Evolutionary conservation across 2,888 invertebrate species (phyloP), one percentile per base, ranked within the genome.

Genomic region (Cerastoderma edule): DNA sequence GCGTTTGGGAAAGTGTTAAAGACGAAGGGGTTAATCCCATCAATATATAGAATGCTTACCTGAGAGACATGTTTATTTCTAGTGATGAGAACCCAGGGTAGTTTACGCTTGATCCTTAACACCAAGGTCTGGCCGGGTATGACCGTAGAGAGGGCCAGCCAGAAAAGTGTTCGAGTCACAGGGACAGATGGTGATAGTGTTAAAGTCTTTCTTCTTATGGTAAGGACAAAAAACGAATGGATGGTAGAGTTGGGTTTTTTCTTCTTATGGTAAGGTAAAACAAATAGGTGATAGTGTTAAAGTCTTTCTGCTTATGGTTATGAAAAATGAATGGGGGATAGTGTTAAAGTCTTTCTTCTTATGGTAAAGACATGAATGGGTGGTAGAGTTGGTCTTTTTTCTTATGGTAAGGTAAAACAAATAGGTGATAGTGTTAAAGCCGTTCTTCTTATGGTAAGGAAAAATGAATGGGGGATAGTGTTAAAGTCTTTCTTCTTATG

Each of bases 71-170:
- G n/a, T n/a, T n/a, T n/a, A n/a, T n/a, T 78, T 78, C 19, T 87
- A 93, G 97, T 98, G 28, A 97, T 97, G 91, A 95, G 98, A 80
- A 96, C 96, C 33, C 95, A 96, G 24, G 98, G 98, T 65, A 97
- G 97, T 87, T 95, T 98, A 84, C 95, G 97, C 70, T 95, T 98
- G 67, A 95, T 98, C 89, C 94, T 99, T 74, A 99, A 98, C 93
- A 98, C 98, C 50, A 97, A 97, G 94, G 95, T 96, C 53, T 98
- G 97, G 97, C 95, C 96, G 6, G 98, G 96, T 80, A 98, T 98
- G 98, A 96, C 96, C 16, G 96, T 96, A 30, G 97, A 98, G 91
- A 95, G 96, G 82, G 96, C 97, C 2, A 97, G 96, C 88, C 95
- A 95, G 83, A 98, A 97, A 94, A 97, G 96, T 81, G 94, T 98